Percentiles rank a stretch among this genome's conserved stretches.
phyloP scores from a whole-genome alignment of 2,888 invertebrate species.

The Pseudococcus viburni region DNA sequence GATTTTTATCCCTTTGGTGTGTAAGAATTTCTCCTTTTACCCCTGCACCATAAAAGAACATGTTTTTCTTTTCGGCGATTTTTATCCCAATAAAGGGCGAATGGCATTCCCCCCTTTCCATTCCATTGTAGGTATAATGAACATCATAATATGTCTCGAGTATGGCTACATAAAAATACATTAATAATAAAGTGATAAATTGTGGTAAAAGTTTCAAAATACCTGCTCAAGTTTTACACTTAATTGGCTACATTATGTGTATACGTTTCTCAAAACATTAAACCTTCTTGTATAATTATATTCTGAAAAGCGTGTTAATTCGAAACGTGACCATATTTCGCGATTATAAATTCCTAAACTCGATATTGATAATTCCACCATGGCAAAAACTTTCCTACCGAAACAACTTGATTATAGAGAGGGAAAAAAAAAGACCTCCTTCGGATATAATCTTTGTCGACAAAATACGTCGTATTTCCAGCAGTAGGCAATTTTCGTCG shows the following conservation, averaged over 20 bases:
- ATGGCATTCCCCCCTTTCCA: too few species aligned
- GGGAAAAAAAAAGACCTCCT: not conserved
- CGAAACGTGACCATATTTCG: not conserved
- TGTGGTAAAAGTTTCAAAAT: not conserved
- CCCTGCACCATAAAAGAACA: too few species aligned
- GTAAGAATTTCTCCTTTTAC: too few species aligned
- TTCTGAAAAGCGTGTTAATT: not conserved
- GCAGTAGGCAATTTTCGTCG: not conserved
- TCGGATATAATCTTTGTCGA: slow-evolving; percentile 38
- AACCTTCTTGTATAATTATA: not conserved
- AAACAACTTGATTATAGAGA: slow-evolving; percentile 12
- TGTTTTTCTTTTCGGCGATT: too few species aligned
- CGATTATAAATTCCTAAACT: not conserved
- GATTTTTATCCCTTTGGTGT: too few species aligned
- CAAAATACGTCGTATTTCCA: not conserved
- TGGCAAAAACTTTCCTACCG: not conserved
- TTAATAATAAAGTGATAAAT: not conserved
- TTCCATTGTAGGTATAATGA: too few species aligned
- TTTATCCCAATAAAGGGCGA: too few species aligned
- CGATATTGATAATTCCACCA: slow-evolving; percentile 20
- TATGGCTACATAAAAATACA: not conserved
- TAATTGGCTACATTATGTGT: not conserved
- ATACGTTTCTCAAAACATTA: not conserved
- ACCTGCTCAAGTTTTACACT: not conserved
- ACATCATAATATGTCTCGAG: too few species aligned